A percentile compares a stretch with the other conserved stretches of the same genome.
Evolutionary conservation across 2,888 invertebrate species (phyloP).

Genomic region (Teleogryllus oceanicus): DNA sequence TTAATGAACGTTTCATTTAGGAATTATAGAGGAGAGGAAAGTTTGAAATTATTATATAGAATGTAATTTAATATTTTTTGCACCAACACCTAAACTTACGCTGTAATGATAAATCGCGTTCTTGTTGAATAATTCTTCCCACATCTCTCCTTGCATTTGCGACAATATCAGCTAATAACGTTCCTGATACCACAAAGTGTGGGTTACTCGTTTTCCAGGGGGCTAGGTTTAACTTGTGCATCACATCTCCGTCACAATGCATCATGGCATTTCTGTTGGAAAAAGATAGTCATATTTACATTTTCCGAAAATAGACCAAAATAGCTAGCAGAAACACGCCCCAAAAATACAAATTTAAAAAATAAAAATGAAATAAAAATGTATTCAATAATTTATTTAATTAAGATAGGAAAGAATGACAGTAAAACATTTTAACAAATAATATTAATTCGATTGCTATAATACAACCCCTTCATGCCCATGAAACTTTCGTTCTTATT

Average conservation of each 20-base stretch:
- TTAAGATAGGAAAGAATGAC: too few species aligned
- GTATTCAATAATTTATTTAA: too few species aligned
- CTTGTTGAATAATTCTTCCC: constrained; percentile 44
- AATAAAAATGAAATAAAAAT: too few species aligned
- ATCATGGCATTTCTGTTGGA: constrained; percentile 47
- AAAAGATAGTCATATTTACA: background rate
- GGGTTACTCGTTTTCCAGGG: constrained; percentile 46
- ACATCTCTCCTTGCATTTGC: constrained; percentile 48
- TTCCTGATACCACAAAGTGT: constrained; percentile 44
- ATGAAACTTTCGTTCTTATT: too few species aligned
- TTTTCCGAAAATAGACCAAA: background rate
- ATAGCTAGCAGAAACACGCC: too few species aligned
- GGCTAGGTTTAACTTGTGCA: constrained; percentile 43
- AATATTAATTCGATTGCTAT: too few species aligned
- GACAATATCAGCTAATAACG: constrained; percentile 46
- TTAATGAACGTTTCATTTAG: background rate
- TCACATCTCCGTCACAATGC: constrained; percentile 45
- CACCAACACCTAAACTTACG: constrained; percentile 37
- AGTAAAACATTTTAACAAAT: too few species aligned
- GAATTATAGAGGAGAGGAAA: too few species aligned
- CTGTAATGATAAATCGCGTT: constrained; percentile 44
- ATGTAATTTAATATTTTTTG: too few species aligned
- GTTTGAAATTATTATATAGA: too few species aligned
- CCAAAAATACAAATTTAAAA: too few species aligned
- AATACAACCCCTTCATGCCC: too few species aligned